Conservation (phyloP, 2,888 invertebrate genomes). For the Melanostoma scalare region DNA sequence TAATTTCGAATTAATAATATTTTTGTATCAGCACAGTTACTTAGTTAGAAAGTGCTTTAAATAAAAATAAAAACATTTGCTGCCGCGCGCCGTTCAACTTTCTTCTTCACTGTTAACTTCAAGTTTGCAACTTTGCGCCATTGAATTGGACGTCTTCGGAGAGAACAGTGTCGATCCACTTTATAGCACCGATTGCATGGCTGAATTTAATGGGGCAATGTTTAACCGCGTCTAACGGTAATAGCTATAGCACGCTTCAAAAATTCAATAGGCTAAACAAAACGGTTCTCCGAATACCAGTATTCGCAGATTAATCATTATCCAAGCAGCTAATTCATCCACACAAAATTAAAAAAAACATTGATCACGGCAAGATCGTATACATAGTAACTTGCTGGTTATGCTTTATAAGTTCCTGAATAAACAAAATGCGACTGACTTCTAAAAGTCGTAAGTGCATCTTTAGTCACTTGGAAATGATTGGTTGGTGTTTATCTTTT, state of each 20-base stretch:
- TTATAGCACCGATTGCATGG: slow-evolving; percentile 36
- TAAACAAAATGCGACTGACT: slow-evolving; percentile 34
- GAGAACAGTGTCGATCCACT: slow-evolving; percentile 32
- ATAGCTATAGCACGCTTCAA: slow-evolving; percentile 32
- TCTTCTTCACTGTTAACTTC: slow-evolving; percentile 61
- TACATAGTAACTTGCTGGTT: not conserved
- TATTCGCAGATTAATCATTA: slow-evolving; percentile 34
- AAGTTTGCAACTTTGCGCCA: slow-evolving; percentile 24
- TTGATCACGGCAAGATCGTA: not conserved
- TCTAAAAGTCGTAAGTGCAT: not conserved
- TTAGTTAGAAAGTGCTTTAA: slow-evolving; percentile 56
- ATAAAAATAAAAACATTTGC: slow-evolving; percentile 29
- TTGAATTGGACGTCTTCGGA: slow-evolving; percentile 14
- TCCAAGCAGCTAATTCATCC: not conserved
- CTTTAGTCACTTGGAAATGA: slow-evolving; percentile 17
- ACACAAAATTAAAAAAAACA: not conserved
- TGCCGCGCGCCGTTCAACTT: slow-evolving; percentile 43
- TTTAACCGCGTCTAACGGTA: slow-evolving; percentile 32
- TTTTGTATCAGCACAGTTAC: slow-evolving; percentile 44
- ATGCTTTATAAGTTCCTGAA: not conserved
- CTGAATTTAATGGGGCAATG: slow-evolving; percentile 46
- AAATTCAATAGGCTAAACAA: slow-evolving; percentile 29
- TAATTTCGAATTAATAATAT: not conserved
- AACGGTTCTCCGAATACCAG: slow-evolving; percentile 42
- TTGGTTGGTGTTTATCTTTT: slow-evolving; percentile 7